These are phyloP conservation scores for Amphiduros pacificus DNA, from an alignment of 2,888 invertebrate species.

Conservation along the genomic window DNA sequence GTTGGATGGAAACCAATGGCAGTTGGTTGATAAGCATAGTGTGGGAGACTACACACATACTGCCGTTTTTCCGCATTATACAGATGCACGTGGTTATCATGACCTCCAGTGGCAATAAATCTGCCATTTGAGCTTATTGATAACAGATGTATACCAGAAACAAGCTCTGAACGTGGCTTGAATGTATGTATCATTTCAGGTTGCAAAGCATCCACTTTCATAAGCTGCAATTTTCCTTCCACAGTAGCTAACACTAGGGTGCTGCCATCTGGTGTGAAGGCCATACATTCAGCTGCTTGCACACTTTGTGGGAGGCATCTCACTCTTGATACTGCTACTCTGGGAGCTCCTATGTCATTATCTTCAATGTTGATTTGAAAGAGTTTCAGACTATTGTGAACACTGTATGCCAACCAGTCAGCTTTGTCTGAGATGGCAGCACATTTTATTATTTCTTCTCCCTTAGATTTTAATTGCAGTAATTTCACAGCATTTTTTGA, in stretches of 20 bases:
- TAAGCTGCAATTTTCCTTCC: no score
- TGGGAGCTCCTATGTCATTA: constrained; percentile 24
- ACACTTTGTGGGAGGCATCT: constrained; percentile 13
- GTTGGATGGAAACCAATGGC: constrained; percentile 71
- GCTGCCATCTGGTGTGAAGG: constrained; percentile 36
- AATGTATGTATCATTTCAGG: not conserved
- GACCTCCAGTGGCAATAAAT: not conserved
- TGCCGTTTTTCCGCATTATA: no score
- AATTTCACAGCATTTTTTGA: constrained; percentile 69
- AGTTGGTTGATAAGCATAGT: constrained; percentile 70
- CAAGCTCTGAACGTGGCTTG: no score
- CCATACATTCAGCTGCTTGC: constrained; percentile 36
- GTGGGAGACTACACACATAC: constrained; percentile 70
- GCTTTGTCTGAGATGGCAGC: constrained; percentile 73
- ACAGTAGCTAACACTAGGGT: constrained; percentile 37
- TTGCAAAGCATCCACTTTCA: not conserved
- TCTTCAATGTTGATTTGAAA: constrained; percentile 66
- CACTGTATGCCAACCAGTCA: constrained; percentile 74
- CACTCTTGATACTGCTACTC: constrained; percentile 22
- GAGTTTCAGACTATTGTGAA: constrained; percentile 65
- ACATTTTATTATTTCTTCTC: constrained; percentile 71
- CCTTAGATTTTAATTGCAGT: constrained; percentile 70
- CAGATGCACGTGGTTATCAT: no score
- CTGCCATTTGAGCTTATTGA: no score
- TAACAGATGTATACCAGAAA: no score